phyloP scores from a whole-genome alignment of 2,113 vertebrate species.

The Oceanites oceanicus region DNA sequence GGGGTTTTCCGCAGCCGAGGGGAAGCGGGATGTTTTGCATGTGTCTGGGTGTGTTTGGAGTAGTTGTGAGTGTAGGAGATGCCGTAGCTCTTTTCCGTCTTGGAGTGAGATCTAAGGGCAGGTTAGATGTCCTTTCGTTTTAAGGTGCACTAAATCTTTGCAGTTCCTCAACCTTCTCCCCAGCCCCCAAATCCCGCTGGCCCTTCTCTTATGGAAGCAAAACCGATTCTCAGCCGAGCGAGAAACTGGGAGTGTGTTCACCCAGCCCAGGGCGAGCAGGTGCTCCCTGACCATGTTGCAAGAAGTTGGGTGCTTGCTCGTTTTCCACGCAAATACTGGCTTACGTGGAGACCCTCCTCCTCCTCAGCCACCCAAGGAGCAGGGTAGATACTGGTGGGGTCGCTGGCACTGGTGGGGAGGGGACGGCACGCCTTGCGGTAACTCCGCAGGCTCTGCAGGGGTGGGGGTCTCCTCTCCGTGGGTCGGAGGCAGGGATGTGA shows the following conservation, averaged over 20 bases:
- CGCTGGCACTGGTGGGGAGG: not conserved
- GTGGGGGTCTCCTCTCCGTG: accelerated
- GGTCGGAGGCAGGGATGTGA: not conserved
- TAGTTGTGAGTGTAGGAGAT: slow-evolving; percentile 54
- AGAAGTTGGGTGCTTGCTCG: not conserved
- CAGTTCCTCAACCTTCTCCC: not conserved
- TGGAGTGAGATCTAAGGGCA: slow-evolving; percentile 46
- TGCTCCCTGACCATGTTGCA: not conserved
- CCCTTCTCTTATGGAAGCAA: not conserved
- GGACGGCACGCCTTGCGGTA: accelerated
- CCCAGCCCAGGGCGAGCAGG: not conserved
- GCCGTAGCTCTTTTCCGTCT: slow-evolving; percentile 34
- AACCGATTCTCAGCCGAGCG: not conserved
- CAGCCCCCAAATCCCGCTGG: accelerated
- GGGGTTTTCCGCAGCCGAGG: not conserved
- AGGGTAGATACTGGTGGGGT: not conserved
- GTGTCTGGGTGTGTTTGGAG: slow-evolving; percentile 45
- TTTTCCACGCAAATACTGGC: not conserved
- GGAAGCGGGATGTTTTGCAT: slow-evolving; percentile 28
- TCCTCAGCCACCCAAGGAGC: not conserved
- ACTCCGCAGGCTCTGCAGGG: not conserved
- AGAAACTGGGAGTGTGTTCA: not conserved
- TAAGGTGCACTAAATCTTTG: slow-evolving; percentile 41
- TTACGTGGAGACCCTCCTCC: not conserved
- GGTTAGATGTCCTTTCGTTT: slow-evolving; percentile 49